Evolutionary conservation across 2,113 vertebrate genomes (phyloP).

Genomic region (Aleadryas rufinucha): DNA sequence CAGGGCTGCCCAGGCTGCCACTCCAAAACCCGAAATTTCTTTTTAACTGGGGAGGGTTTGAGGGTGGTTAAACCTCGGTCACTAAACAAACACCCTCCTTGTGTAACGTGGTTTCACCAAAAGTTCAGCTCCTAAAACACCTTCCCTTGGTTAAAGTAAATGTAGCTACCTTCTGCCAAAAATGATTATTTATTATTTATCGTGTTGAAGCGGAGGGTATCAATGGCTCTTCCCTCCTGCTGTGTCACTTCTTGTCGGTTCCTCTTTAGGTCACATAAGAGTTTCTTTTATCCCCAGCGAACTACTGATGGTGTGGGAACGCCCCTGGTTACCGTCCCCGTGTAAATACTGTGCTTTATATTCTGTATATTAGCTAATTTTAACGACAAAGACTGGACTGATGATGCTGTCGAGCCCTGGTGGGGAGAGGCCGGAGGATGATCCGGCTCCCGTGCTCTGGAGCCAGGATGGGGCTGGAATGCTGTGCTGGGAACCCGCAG

Average conservation of each 20-base stretch:
- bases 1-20: not conserved
- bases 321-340: slow-evolving; percentile 66
- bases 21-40: not conserved
- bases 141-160: not conserved
- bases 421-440: not conserved
- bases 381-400: slow-evolving; percentile 61
- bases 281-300: slow-evolving; percentile 41
- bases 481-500: not conserved
- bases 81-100: not conserved
- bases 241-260: not conserved
- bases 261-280: not conserved
- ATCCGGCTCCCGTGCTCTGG: not conserved
- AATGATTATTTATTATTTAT: slow-evolving; percentile 33
- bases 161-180: not conserved
- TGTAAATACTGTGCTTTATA: slow-evolving; percentile 80
- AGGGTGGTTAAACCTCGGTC: not conserved
- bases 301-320: slow-evolving; percentile 68
- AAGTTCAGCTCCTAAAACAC: not conserved
- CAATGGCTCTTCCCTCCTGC: not conserved
- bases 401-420: not conserved
- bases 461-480: not conserved
- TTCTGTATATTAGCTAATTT: slow-evolving; percentile 81
- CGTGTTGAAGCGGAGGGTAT: not conserved
- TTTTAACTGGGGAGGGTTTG: not conserved
- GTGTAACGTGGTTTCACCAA: not conserved